Base-by-base conservation (phyloP, 2,888 invertebrate genomes). In the Andrena bucephala region DNA sequence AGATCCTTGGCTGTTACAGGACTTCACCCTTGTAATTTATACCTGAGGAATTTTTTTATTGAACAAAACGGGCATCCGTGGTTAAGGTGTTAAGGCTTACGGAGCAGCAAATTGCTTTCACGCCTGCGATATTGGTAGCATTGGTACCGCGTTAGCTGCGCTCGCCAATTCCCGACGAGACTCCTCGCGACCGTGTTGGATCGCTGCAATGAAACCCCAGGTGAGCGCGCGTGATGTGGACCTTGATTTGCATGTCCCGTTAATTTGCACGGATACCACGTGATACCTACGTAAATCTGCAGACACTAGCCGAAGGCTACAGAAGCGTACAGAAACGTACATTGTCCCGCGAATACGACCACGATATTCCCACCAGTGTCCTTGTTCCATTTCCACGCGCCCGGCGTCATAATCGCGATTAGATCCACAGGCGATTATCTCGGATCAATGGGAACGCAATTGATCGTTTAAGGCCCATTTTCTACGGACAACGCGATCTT, bases 401-500 rank as follows among this genome's bases (percentile, higher is more conserved):
- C 16, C 4, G 42, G 42, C 42, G 42, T 42, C 42, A 5, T 42
- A 42, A 42, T 16, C 42, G 42, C 42, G 42, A 42, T 42, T 42
- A 16, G 42, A 42, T 42, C 42, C 42, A 42, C 42, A 5, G 42
- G 42, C 16, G 42, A 42, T 42, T 16, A 42, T 42, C 42, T 16
- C 16, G 42, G 16, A 42, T 42, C 42, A 5, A 42, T 16, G 42
- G 42, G 13, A 42, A 16, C 16, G 1, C 42, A 1, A 42, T 42
- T 1, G 42, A 16, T 16, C 42, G 42, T 42, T 42, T 42, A 16
- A 16, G 16, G 65, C 69, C 75, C 42, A 74, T 74, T 86, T 81
- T 84, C 84, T 29, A 63, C 67, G 54, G 63, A 79, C 84, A 87
- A 87, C 75, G 69, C 59, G 77, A 85, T 85, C 81, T 78, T 70